phyloP scores from a whole-genome alignment of 2,888 invertebrate species.

The Erynnis tages region DNA sequence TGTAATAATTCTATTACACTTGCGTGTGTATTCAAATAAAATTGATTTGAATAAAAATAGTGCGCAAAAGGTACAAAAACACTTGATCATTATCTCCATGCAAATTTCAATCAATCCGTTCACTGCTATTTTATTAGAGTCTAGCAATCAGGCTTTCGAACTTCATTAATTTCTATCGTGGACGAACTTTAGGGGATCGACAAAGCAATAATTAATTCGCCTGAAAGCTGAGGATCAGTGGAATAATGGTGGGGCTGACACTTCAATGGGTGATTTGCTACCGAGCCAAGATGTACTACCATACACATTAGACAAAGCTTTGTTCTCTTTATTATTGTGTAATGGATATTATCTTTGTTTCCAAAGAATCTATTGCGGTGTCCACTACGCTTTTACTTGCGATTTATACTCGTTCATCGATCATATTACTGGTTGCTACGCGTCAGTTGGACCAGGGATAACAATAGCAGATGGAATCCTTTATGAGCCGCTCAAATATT shows the following conservation, averaged over 20 bases:
- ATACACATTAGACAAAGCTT: slow-evolving; percentile 9
- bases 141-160: slow-evolving; percentile 41
- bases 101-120: slow-evolving; percentile 18
- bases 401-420: neutral
- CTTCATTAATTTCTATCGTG: slow-evolving; percentile 52
- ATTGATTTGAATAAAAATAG: no score
- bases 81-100: slow-evolving; percentile 5
- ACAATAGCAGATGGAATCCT: neutral
- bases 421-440: neutral
- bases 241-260: slow-evolving; percentile 62
- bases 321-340: slow-evolving; percentile 17
- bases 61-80: no score
- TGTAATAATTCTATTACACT: no score
- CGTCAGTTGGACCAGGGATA: neutral
- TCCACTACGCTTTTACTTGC: slow-evolving; percentile 1
- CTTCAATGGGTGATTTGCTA: slow-evolving; percentile 38
- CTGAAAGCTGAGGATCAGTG: slow-evolving; percentile 63
- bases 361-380: neutral
- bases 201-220: slow-evolving; percentile 65
- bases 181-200: slow-evolving; percentile 46
- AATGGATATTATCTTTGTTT: neutral
- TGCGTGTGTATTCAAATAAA: no score
- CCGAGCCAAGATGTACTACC: slow-evolving; percentile 8
- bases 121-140: slow-evolving; percentile 30
- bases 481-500: neutral